phyloP scores from a whole-genome alignment of 2,113 vertebrate genomes.

The Gracilinanus agilis region DNA sequence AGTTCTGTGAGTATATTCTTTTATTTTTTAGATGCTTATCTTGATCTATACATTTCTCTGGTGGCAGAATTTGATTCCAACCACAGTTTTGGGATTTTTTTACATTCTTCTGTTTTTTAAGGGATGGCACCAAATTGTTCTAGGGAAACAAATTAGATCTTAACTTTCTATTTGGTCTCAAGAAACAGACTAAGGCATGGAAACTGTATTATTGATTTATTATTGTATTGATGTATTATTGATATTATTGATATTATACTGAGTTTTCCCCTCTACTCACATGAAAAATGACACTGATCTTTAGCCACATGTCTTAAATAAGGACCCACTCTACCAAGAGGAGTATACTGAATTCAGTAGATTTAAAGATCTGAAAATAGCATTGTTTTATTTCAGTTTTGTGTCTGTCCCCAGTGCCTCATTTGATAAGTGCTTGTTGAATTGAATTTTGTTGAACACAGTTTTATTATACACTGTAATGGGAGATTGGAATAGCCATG shows the following conservation, averaged over 20 bases:
- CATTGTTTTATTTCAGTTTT: background rate
- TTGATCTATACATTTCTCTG: conserved; percentile 33
- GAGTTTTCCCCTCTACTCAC: conserved; percentile 42
- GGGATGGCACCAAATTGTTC: background rate
- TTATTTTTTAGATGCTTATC: conserved; percentile 47
- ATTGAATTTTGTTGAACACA: background rate
- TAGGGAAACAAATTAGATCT: conserved; percentile 36
- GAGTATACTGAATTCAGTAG: background rate
- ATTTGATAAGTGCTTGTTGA: background rate
- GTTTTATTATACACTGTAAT: background rate
- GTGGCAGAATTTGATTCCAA: conserved; percentile 40
- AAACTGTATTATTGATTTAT: too few species aligned
- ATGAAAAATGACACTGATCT: background rate
- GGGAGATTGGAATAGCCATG: conserved; percentile 1
- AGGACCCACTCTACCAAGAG: background rate
- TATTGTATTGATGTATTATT: too few species aligned
- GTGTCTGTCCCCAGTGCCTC: background rate
- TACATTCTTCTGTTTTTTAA: background rate
- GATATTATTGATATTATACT: conserved; percentile 12
- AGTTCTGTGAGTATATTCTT: conserved; percentile 31
- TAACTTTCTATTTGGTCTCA: conserved; percentile 40
- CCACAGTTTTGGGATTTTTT: conserved; percentile 9
- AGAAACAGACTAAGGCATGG: background rate
- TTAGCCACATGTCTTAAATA: conserved; percentile 37
- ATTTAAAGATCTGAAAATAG: background rate